Evolutionary conservation across 1,140 invertebrate species (phyloP), one percentile per base, ranked within the genome.

Genomic region (Hycleus cichorii): DNA sequence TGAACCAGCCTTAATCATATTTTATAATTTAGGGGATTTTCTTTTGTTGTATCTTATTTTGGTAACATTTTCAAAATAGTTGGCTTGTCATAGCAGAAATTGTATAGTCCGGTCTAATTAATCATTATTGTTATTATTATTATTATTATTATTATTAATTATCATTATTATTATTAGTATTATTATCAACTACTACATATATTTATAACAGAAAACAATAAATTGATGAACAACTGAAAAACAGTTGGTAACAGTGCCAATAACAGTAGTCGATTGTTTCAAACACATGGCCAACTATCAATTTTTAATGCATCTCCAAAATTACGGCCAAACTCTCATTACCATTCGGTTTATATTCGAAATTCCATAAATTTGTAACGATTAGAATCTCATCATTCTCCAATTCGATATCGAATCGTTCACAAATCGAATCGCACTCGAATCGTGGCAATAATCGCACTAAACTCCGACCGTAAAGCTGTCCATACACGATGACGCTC

Each of bases 301-400:
- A 32, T 32, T 4, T 5, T 32, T 32, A 32, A 32, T 32, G 32
- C 32, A 7, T 32, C 72, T 90, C 89, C 3, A 86, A 84, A 43
- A 88, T 77, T 62, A 90, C 83, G 3, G 86, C 87, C 39, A 89
- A 76, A 70, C 89, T 90, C 64, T 89, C 84, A 9, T 81, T 71
- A 40, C 82, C 79, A 52, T 82, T 82, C 1, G 88, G 86, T 50
- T 83, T 78, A 70, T 91, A 90, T 63, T 88, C 87, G 57, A 90
- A 78, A 58, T 82, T 83, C 89, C 89, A 91, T 63, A 90, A 74
- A 8, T 83, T 73, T 65, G 86, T 85, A 26, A 89, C 80, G 6
- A 90, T 79, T 49, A 91, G 78, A 73, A 80, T 85, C 69, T 90
- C 85, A 2, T 86, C 85, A 72, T 85, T 81, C 39, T 78, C 74